A percentile compares a stretch with the other conserved stretches of the same genome.
phyloP scores from a whole-genome alignment of 2,797 vertebrate species.

The Lagocephalus sceleratus region DNA sequence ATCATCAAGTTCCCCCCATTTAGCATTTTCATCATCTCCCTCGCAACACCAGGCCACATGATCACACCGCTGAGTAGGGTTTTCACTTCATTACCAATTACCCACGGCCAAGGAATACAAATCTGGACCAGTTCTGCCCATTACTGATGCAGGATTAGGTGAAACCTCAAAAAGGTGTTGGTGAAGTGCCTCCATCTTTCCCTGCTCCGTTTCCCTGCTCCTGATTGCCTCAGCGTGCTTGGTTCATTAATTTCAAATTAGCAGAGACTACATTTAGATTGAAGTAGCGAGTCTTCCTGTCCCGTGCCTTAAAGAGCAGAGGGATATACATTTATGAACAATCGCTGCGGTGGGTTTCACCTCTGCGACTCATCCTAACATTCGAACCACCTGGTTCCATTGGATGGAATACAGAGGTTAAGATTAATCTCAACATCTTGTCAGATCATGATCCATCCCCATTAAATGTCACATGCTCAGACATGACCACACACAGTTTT shows the following conservation, averaged over 20 bases:
- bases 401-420: too few species aligned
- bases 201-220: background rate
- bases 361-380: too few species aligned
- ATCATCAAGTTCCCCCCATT: background rate
- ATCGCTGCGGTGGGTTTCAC: background rate
- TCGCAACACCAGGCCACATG: background rate
- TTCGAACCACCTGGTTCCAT: too few species aligned
- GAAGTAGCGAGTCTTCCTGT: background rate
- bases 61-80: background rate
- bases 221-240: background rate
- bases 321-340: background rate
- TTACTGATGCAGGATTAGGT: constrained; percentile 13
- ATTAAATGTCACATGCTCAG: constrained; percentile 43
- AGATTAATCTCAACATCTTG: constrained; percentile 25
- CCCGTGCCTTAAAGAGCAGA: background rate
- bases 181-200: too few species aligned
- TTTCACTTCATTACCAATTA: background rate
- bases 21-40: constrained; percentile 8
- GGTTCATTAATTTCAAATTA: background rate
- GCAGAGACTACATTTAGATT: background rate
- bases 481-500: constrained; percentile 34
- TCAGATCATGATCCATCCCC: constrained; percentile 33
- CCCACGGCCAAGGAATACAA: too few species aligned
- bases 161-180: constrained; percentile 6
- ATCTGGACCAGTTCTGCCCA: too few species aligned